These are phyloP conservation scores for Drosophila sulfurigaster DNA, from an alignment of 1,140 invertebrate genomes.

Conservation along the genomic window DNA sequence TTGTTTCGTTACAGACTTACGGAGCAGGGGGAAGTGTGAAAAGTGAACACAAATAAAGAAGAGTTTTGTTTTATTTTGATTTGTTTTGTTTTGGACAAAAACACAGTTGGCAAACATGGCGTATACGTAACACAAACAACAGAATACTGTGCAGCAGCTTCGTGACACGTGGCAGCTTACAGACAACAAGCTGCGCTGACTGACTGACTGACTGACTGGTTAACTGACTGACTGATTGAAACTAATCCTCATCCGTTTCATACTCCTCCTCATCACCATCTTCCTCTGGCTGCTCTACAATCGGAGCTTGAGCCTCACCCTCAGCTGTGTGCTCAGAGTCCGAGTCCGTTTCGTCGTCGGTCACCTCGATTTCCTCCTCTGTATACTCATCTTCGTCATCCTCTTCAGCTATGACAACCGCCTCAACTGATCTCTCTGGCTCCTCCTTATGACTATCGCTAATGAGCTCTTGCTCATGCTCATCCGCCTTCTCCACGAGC, in stretches of 20 bases:
- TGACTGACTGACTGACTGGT: no score
- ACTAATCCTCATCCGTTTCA: slow-evolving; percentile 14
- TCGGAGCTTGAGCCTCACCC: slow-evolving; percentile 5
- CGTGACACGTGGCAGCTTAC: slow-evolving; percentile 29
- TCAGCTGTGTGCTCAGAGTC: slow-evolving; percentile 7
- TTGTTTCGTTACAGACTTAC: slow-evolving; percentile 64
- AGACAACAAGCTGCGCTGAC: background rate
- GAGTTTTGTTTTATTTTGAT: slow-evolving; percentile 37
- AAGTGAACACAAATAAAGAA: slow-evolving; percentile 81
- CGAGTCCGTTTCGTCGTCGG: slow-evolving; percentile 11
- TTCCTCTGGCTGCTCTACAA: background rate
- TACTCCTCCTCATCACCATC: slow-evolving; percentile 44
- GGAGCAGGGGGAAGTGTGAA: slow-evolving; percentile 78
- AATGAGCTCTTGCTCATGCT: slow-evolving; percentile 19
- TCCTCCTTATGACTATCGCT: slow-evolving; percentile 28
- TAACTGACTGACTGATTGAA: slow-evolving; percentile 14
- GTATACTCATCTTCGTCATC: slow-evolving; percentile 58
- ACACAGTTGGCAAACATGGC: slow-evolving; percentile 61
- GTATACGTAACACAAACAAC: slow-evolving; percentile 47
- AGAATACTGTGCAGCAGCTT: slow-evolving; percentile 44
- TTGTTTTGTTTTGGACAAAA: slow-evolving; percentile 35
- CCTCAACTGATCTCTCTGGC: slow-evolving; percentile 12
- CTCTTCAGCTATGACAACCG: slow-evolving; percentile 25
- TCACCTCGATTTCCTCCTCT: slow-evolving; percentile 63
- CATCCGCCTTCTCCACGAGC: slow-evolving; percentile 35